Base-by-base conservation (phyloP, 2,888 invertebrate species). In the Platycheirus rosarum region DNA sequence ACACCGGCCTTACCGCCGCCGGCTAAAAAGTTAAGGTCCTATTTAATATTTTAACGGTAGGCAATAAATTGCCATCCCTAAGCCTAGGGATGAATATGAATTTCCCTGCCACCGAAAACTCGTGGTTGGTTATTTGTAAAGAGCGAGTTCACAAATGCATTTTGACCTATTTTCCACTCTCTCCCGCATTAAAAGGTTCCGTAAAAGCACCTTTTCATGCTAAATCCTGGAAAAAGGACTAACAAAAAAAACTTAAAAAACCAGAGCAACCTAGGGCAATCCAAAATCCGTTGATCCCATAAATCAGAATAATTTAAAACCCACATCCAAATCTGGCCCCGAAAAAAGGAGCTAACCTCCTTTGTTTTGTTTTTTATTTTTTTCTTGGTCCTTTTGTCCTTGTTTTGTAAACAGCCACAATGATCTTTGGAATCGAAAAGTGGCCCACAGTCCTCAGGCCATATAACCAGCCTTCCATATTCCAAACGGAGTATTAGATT, bases 231-330 rank as follows among this genome's bases (percentile, higher is more conserved):
- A 46, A 66, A 53, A 57, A 9, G 4, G 20, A 29, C 35, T 63
- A 69, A 4, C n/a, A 37, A 55, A 20, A 20, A 55, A 14, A 40
- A 14, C 2, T 26, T 26, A 32, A 20, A 51, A 37, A 4, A 29
- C 42, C 49, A 29, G 26, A 44, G 44, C 60, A 80, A 68, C 82
- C 82, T 82, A 82, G 71, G 77, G 62, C 73, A 82, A 82, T 71
- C 55, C 77, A 55, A 66, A 71, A 82, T 73, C 82, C 82, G 55
- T 71, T 82, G 77, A 82, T 82, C 82, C 77, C 73, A 82, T 82
- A 82, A 82, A 82, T 82, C 82, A 82, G 82, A 82, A 82, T 77
- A 82, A 77, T 77, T 82, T 82, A 82, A 77, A 68, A 68, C 73
- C 71, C 66, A 77, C 71, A 77, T 55, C 77, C 71, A 63, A 82